Percentiles rank a stretch among this genome's conserved stretches.
phyloP scores from a whole-genome alignment of 2,113 vertebrate species.

The Poeciliopsis turrubarensis region DNA sequence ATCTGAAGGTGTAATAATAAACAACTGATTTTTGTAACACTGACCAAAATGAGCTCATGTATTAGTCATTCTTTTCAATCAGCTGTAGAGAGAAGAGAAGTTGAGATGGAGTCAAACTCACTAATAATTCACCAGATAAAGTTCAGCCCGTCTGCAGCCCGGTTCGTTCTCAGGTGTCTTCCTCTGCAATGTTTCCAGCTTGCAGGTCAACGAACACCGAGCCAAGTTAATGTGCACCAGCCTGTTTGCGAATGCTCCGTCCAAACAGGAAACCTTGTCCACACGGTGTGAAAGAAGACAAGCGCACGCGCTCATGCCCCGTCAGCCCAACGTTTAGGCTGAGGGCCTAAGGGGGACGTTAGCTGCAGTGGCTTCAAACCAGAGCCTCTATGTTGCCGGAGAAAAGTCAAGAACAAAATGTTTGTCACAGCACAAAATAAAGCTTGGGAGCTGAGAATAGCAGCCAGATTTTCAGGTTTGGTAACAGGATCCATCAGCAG shows the following conservation, averaged over 20 bases:
- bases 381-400: not conserved
- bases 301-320: conserved; percentile 20
- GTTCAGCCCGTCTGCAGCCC: conserved; percentile 42
- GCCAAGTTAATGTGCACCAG: conserved; percentile 37
- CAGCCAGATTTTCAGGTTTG: conserved; percentile 61
- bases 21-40: not conserved
- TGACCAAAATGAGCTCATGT: not conserved
- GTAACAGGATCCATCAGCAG: conserved; percentile 28
- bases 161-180: conserved; percentile 57
- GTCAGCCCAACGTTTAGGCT: not conserved
- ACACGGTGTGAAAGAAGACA: conserved; percentile 29
- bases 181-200: not conserved
- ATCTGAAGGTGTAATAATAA: not conserved
- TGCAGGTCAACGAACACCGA: conserved; percentile 44
- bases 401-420: not conserved
- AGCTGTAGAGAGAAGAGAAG: conserved; percentile 6
- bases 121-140: conserved; percentile 69
- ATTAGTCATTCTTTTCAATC: conserved; percentile 17
- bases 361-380: not conserved
- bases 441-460: not conserved
- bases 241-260: conserved; percentile 6
- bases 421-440: not conserved
- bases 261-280: conserved; percentile 6
- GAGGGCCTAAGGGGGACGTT: not conserved
- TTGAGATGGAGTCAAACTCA: conserved; percentile 38